Base-by-base conservation (phyloP, 2,797 vertebrate genomes). In the Tragopan temminckii region DNA sequence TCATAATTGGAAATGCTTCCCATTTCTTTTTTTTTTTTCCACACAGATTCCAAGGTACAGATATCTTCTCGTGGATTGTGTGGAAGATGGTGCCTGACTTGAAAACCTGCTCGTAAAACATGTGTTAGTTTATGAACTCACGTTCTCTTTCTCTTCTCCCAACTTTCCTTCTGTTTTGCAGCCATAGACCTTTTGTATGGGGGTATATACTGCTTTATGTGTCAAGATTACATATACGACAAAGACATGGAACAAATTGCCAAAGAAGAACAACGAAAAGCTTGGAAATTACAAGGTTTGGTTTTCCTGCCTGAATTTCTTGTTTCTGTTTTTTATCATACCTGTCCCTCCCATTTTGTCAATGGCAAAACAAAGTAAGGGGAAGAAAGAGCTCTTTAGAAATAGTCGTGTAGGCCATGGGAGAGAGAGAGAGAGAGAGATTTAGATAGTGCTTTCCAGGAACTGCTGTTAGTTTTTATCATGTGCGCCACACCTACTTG, bases 221-320 rank as follows among this genome's bases (percentile, higher is more conserved):
- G 99, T 98, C 99, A 99, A 98, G 99, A 99, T 98, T 99, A 99
- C 98, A 99, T 99, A 97, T 99, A 99, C 94, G 99, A 99, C 98
- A 99, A 99, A 99, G 99, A 99, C 97, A 99, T 99, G 98, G 99
- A 99, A 97, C 99, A 99, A 98, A 99, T 99, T 97, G 99, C 99
- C 98, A 99, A 99, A 99, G 99, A 99, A 98, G 99, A 99, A 97
- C 99, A 99, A 98, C 99, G 99, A 93, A 99, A 99, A 98, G 99
- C 99, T 85, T 99, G 99, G 99, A 99, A 99, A 97, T 97, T 99
- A 97, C 99, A 99, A 99, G 99, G 99, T 99, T 98, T 87, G 95
- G 85, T 95, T 94, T 94, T 93, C 88, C 75, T 94, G 70, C 92
- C 89, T 96, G 92, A 83, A 89, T 93, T 94, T 75, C 80, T 86